phyloP scores from a whole-genome alignment of 2,888 invertebrate genomes.

The Chouioia cunea region DNA sequence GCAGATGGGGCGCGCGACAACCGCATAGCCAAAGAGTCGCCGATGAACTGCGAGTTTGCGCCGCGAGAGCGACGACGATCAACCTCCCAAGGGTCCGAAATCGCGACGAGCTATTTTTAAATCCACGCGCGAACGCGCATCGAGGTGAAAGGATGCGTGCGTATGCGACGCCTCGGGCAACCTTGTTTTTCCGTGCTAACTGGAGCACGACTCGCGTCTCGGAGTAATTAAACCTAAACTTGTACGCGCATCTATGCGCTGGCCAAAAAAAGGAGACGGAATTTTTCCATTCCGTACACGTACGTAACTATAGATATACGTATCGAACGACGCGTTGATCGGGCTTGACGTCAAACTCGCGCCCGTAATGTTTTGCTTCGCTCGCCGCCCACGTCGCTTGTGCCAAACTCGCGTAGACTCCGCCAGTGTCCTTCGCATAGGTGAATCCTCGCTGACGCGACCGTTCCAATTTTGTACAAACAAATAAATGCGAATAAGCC shows the following conservation, averaged over 20 bases:
- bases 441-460: too few species aligned
- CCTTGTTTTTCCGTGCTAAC: too few species aligned
- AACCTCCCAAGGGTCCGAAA: constrained; percentile 18
- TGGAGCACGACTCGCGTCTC: too few species aligned
- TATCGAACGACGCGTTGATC: background rate
- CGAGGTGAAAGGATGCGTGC: constrained; percentile 14
- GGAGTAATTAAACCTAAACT: too few species aligned
- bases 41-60: constrained; percentile 25
- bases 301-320: too few species aligned
- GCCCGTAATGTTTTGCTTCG: constrained; percentile 33
- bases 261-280: too few species aligned
- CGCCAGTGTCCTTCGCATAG: too few species aligned
- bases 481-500: too few species aligned
- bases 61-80: constrained; percentile 10
- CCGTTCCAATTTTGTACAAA: too few species aligned
- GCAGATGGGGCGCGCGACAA: constrained; percentile 24
- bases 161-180: background rate
- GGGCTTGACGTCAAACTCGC: constrained; percentile 36
- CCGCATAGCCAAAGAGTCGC: constrained; percentile 34
- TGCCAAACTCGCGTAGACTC: too few species aligned
- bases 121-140: constrained; percentile 19
- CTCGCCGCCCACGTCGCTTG: constrained; percentile 29
- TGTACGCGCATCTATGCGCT: too few species aligned
- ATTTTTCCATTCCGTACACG: too few species aligned
- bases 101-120: constrained; percentile 34